Evolutionary conservation across 1,140 invertebrate genomes (phyloP).

Genomic region (Eupeodes corollae): DNA sequence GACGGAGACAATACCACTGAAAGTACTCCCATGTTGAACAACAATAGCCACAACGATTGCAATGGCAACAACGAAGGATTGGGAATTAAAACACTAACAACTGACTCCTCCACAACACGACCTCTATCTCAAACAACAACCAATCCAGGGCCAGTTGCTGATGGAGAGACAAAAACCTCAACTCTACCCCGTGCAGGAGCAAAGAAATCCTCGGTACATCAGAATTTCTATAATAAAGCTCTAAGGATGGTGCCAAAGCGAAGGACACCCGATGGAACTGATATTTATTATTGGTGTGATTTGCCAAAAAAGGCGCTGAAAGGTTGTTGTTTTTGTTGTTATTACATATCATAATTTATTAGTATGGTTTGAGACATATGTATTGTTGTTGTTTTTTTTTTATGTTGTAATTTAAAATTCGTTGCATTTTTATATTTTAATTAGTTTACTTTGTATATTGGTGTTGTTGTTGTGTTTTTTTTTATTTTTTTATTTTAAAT

Average conservation of each 20-base stretch:
- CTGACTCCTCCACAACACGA: background rate
- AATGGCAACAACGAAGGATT: slow-evolving; percentile 37
- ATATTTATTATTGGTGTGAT: slow-evolving; percentile 77
- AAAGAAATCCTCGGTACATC: slow-evolving; percentile 17
- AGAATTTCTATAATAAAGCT: slow-evolving; percentile 25
- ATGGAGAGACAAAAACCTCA: slow-evolving; percentile 11
- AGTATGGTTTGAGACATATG: background rate
- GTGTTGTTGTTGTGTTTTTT: too few relatives aligned
- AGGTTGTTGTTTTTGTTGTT: slow-evolving; percentile 31
- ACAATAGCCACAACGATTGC: slow-evolving; percentile 14
- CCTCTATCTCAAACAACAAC: background rate
- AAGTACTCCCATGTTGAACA: background rate
- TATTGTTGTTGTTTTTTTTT: background rate
- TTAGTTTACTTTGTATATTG: too few relatives aligned
- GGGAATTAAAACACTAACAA: background rate
- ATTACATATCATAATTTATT: background rate
- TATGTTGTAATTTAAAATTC: background rate
- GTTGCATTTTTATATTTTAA: background rate
- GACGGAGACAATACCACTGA: slow-evolving; percentile 15
- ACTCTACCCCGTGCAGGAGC: slow-evolving; percentile 21
- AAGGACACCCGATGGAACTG: slow-evolving; percentile 64
- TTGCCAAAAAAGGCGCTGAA: slow-evolving; percentile 42
- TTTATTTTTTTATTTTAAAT: too few relatives aligned
- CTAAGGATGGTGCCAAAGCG: slow-evolving; percentile 52
- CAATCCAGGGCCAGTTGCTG: background rate